Base-by-base conservation (phyloP, 2,113 vertebrate genomes). In the Oreotrochilus melanogaster region DNA sequence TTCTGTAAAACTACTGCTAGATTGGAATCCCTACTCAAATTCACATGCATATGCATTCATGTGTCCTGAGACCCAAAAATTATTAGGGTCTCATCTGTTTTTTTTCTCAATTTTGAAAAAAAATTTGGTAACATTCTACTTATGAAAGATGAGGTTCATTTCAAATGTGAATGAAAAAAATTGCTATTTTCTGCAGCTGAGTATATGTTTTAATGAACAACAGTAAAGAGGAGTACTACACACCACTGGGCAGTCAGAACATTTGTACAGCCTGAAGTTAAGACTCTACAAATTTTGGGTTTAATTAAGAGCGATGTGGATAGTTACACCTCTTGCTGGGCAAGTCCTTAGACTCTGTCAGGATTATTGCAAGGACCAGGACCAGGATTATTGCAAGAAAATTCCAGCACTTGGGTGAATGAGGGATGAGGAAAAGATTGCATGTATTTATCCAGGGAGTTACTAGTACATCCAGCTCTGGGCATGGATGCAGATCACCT, bases 211-310 rank as follows among this genome's bases (percentile, higher is more conserved):
- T 50, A 70, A 35, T 6, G 6, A 74, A 51, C 18, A 24, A 43
- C 39, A 72, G 23, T 27, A 27, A 60, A 65, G 27, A 86, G 13
- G 23, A 88, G 39, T 48, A 35, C 33, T 42, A 31, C 45, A 43
- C 51, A 58, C 35, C 21, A 39, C 39, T 39, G 39, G 39, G 39
- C 30, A 39, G 16, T 31, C 4, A 5, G 50, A 70, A 70, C 53
- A 47, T 58, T 81, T 57, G 37, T n/a, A 31, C 33, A 81, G 24
- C n/a, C 25, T n/a, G 8, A 0, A 0, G 24, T 37, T 50, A 54
- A 83, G 31, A 35, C 9, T 84, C 47, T 62, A 8, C 47, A 56
- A 58, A 64, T 23, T 24, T 31, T 58, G 43, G 9, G 1, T 71
- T 92, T 82, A 51, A 33, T 71, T 14, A 78, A 64, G 25, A 80